A percentile compares a stretch with the other conserved stretches of the same genome.
Evolutionary conservation across 2,888 invertebrate genomes (phyloP).

Genomic region (Drosophila histrio): DNA sequence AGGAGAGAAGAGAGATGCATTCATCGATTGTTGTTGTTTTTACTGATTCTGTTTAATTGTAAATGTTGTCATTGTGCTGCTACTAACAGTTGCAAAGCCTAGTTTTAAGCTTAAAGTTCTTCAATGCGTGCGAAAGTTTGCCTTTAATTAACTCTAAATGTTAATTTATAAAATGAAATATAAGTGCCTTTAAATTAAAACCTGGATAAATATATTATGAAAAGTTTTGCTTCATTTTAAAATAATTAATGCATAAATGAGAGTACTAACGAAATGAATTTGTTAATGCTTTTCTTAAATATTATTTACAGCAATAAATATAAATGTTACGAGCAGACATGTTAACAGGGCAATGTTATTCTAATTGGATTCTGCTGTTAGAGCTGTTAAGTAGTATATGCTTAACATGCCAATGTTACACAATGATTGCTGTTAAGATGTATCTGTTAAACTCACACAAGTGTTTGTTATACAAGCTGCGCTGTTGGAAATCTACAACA

Average conservation of each 20-base stretch:
- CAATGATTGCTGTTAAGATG: not conserved
- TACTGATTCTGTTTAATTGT: slow-evolving; percentile 66
- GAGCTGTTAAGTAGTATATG: not conserved
- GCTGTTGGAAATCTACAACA: not conserved
- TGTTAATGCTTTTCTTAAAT: slow-evolving; percentile 3
- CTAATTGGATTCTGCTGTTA: not conserved
- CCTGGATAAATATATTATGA: slow-evolving; percentile 49
- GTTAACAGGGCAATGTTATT: not conserved
- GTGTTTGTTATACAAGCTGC: too few species aligned
- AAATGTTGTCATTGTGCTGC: slow-evolving; percentile 58
- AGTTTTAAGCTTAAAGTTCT: slow-evolving; percentile 41
- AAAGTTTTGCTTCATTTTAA: slow-evolving; percentile 34
- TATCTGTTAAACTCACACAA: not conserved
- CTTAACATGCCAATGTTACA: not conserved
- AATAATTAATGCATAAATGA: slow-evolving; percentile 21
- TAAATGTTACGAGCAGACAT: not conserved
- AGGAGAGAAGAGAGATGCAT: slow-evolving; percentile 24
- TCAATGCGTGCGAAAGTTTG: slow-evolving; percentile 38
- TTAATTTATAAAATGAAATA: slow-evolving; percentile 69
- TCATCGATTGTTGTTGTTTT: slow-evolving; percentile 54
- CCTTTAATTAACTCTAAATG: slow-evolving; percentile 49
- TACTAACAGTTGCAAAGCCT: slow-evolving; percentile 41
- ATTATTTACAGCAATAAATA: not conserved
- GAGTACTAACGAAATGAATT: slow-evolving; percentile 8
- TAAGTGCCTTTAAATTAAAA: slow-evolving; percentile 72